phyloP scores from a whole-genome alignment of 1,140 invertebrate genomes.

The Drosophila miranda region DNA sequence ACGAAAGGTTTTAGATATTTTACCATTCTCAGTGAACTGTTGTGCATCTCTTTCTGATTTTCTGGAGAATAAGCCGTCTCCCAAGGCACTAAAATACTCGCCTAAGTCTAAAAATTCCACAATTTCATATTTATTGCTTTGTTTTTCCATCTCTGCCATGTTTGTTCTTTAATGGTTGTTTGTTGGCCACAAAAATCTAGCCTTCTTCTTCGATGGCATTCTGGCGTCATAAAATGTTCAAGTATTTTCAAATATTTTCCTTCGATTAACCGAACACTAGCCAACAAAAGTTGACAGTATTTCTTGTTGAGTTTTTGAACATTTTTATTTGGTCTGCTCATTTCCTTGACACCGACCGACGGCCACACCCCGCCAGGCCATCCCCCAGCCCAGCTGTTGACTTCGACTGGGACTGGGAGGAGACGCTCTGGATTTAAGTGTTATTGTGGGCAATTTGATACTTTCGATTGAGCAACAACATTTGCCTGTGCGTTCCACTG shows the following conservation, averaged over 20 bases:
- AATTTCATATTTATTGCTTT: too few relatives aligned
- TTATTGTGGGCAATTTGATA: constrained; percentile 82
- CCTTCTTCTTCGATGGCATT: too few relatives aligned
- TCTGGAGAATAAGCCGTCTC: too few relatives aligned
- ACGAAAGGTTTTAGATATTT: too few relatives aligned
- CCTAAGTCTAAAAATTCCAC: too few relatives aligned
- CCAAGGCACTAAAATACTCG: too few relatives aligned
- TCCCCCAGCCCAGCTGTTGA: constrained; percentile 34
- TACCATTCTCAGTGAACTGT: too few relatives aligned
- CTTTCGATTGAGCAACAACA: constrained; percentile 82
- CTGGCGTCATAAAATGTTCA: constrained; percentile 17
- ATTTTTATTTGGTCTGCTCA: constrained; percentile 71
- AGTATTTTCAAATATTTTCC: constrained; percentile 42
- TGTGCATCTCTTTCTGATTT: too few relatives aligned
- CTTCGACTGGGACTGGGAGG: constrained; percentile 65
- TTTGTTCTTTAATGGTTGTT: too few relatives aligned
- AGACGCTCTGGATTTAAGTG: constrained; percentile 73
- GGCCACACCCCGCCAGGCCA: constrained; percentile 9
- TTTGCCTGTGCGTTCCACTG: constrained; percentile 79
- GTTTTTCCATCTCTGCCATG: too few relatives aligned
- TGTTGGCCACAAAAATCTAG: too few relatives aligned
- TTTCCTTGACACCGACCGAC: constrained; percentile 30
- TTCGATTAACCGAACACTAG: constrained; percentile 31
- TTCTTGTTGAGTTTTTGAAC: constrained; percentile 37
- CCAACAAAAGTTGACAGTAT: constrained; percentile 34